Conservation (phyloP, 1,140 invertebrate genomes). For the Atta colombica region DNA sequence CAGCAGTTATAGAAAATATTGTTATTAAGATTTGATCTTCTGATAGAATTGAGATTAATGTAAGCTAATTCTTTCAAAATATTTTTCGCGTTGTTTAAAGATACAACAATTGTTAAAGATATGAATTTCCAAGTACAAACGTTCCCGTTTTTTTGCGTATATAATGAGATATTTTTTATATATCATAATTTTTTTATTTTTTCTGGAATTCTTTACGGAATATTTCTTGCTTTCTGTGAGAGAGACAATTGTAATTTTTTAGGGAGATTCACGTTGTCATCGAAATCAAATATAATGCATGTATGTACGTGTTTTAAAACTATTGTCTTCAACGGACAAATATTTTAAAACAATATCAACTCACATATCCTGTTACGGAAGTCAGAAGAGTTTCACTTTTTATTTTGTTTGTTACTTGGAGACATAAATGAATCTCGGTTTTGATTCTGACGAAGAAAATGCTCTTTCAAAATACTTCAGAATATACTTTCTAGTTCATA, state of each 20-base stretch:
- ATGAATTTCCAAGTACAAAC: no score
- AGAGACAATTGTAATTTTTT: neutral
- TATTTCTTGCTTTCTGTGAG: neutral
- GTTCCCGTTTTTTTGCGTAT: neutral
- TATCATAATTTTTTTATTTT: neutral
- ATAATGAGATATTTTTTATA: neutral
- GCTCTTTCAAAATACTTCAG: constrained; percentile 32
- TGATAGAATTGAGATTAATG: neutral
- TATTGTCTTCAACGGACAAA: neutral
- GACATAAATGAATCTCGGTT: constrained; percentile 24
- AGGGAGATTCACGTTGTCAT: neutral
- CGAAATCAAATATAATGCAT: neutral
- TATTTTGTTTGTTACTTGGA: constrained; percentile 1
- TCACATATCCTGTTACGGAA: neutral
- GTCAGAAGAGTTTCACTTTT: constrained; percentile 16
- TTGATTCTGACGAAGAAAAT: constrained; percentile 25
- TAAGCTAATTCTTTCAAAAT: neutral
- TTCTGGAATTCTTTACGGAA: neutral
- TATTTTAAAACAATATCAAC: constrained; percentile 19
- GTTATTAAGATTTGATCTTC: neutral
- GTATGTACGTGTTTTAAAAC: neutral
- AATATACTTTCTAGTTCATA: constrained; percentile 33
- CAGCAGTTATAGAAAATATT: neutral
- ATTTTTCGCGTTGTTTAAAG: neutral
- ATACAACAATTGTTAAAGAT: neutral